Evolutionary conservation across 2,888 invertebrate genomes (phyloP), one percentile per base, ranked within the genome.

Genomic region (Macrosiphum euphorbiae): DNA sequence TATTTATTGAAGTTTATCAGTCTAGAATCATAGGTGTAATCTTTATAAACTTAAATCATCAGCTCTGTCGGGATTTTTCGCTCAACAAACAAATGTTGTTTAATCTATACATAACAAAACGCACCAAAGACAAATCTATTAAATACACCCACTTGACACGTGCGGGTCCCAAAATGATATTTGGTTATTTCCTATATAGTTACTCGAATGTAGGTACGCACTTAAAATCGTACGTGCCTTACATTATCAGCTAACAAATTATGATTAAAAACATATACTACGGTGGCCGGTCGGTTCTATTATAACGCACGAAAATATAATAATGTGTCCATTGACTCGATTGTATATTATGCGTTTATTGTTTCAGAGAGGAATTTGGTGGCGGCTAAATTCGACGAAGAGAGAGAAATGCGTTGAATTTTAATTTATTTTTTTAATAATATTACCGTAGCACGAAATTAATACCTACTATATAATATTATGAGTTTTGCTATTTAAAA

Each of bases 381-480:
- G 61, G 93, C 35, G 13, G 85, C 61, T 41, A 94, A 90, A 50
- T 90, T 94, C 20, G 58, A 86, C 90, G 93, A 86, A 86, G 93
- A 86, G 35, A 90, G 58, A 84, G 93, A 94, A 90, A 94, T 94
- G 3, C 93, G 93, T 86, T 94, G 44, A 94, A 44, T 90, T 92
- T 88, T 28, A 5, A 24, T 41, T 78, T 35, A 90, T 89, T 89
- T 84, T 58, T 88, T 88, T 55, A 35, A 89, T 58, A 85, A 93
- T 47, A 47, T 85, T 13, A 90, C 85, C 61, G 93, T 94, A 94
- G 93, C 90, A 94, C 20, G 28, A 86, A 35, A 50, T 86, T 24
- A 61, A 94, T 67, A 85, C 7, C 78, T 78, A 78, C 78, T 78
- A 78, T 78, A 58, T 58, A 58, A 78, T 50, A 92, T 44, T 61